These are phyloP conservation scores for Pseudopleuronectes americanus DNA, from an alignment of 2,797 vertebrate genomes.

Conservation along the genomic window DNA sequence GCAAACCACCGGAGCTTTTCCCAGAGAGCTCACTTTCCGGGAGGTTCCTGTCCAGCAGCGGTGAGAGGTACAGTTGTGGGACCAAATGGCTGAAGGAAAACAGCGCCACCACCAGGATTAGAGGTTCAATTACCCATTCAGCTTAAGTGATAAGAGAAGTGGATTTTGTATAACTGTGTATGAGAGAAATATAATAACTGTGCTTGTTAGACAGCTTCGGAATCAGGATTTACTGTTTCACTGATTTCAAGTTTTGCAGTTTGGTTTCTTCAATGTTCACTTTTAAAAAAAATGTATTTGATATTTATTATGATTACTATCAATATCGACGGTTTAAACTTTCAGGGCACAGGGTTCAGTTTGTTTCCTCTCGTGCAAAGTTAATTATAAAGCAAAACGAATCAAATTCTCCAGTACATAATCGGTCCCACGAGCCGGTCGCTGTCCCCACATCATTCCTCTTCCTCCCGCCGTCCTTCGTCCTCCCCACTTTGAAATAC, in stretches of 20 bases:
- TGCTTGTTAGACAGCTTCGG: too few species aligned
- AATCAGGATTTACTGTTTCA: too few species aligned
- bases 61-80: background rate
- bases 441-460: constrained; percentile 17
- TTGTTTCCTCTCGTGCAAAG: background rate
- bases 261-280: too few species aligned
- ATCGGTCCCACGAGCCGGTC: background rate
- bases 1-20: constrained; percentile 60
- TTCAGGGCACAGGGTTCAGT: too few species aligned
- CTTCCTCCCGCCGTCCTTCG: background rate
- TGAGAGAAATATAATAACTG: too few species aligned
- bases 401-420: background rate
- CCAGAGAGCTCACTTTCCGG: constrained; percentile 58
- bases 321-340: too few species aligned
- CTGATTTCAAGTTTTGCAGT: too few species aligned
- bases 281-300: too few species aligned
- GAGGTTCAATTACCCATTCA: background rate
- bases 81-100: background rate
- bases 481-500: constrained; percentile 2
- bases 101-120: background rate
- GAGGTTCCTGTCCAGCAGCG: constrained; percentile 32
- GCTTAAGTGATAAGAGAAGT: background rate
- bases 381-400: background rate
- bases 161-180: background rate
- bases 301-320: too few species aligned